Evolutionary conservation across 1,140 invertebrate species (phyloP).

Genomic region (Aphis gossypii): DNA sequence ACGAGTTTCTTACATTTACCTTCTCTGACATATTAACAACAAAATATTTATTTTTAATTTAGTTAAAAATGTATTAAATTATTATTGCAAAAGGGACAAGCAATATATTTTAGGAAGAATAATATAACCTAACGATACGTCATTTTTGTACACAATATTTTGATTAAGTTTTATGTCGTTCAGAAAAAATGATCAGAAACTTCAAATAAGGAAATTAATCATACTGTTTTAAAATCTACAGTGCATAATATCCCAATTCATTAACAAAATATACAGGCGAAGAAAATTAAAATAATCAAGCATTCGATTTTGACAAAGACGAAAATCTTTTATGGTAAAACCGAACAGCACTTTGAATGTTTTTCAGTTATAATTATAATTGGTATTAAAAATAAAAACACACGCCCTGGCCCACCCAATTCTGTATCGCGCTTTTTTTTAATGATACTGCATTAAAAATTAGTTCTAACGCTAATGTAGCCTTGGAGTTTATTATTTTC

Average conservation of each 20-base stretch:
- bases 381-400: background rate
- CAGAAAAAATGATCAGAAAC: background rate
- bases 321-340: background rate
- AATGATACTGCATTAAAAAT: background rate
- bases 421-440: background rate
- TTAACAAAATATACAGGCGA: background rate
- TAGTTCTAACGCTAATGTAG: background rate
- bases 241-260: background rate
- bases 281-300: background rate
- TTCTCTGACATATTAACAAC: background rate
- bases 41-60: constrained; percentile 5
- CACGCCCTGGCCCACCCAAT: background rate
- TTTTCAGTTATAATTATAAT: background rate
- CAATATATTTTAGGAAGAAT: background rate
- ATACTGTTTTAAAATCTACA: background rate
- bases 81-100: background rate
- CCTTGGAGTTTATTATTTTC: background rate
- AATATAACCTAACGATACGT: background rate
- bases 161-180: background rate
- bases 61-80: background rate
- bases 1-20: background rate
- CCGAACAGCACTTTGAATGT: background rate
- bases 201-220: background rate
- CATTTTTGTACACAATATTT: background rate
- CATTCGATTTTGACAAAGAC: background rate